phyloP scores from a whole-genome alignment of 2,888 invertebrate species.

The Philereme vetulata region DNA sequence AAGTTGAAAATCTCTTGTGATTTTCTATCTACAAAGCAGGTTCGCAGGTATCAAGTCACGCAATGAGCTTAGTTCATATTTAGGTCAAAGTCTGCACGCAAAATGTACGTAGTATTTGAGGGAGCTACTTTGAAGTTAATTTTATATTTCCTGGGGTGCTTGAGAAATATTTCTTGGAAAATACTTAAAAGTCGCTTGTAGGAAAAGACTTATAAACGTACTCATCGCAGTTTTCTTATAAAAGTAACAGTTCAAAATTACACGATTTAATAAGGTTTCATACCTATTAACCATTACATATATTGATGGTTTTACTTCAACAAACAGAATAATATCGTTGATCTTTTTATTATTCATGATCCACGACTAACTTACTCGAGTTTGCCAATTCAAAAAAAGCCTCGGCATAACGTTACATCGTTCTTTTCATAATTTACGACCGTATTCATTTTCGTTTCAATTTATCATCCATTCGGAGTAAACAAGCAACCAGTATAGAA shows the following conservation, averaged over 20 bases:
- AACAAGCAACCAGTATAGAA: conserved; percentile 1
- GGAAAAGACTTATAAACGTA: too few species aligned
- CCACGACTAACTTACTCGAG: conserved; percentile 9
- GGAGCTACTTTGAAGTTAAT: background rate
- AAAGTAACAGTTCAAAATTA: too few species aligned
- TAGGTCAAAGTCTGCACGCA: conserved; percentile 10
- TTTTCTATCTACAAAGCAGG: conserved; percentile 12
- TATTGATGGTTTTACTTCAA: too few species aligned
- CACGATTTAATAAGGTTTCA: too few species aligned
- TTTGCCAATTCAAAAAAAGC: conserved; percentile 23
- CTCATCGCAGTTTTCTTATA: too few species aligned
- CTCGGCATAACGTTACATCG: conserved; percentile 21
- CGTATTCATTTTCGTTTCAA: conserved; percentile 28
- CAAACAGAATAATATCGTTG: conserved; percentile 7
- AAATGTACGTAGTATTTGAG: conserved; percentile 1
- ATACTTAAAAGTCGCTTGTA: too few species aligned
- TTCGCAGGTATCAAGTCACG: conserved; percentile 13
- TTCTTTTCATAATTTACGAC: conserved; percentile 25
- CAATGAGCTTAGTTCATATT: conserved; percentile 13
- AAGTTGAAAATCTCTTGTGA: conserved; percentile 1
- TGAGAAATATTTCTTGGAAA: too few species aligned
- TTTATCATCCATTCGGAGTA: conserved; percentile 21
- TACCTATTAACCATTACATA: too few species aligned
- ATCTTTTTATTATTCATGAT: conserved; percentile 25
- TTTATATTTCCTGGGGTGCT: background rate